Conservation (phyloP, 2,888 invertebrate species). For the Sylvicola cinctus region DNA sequence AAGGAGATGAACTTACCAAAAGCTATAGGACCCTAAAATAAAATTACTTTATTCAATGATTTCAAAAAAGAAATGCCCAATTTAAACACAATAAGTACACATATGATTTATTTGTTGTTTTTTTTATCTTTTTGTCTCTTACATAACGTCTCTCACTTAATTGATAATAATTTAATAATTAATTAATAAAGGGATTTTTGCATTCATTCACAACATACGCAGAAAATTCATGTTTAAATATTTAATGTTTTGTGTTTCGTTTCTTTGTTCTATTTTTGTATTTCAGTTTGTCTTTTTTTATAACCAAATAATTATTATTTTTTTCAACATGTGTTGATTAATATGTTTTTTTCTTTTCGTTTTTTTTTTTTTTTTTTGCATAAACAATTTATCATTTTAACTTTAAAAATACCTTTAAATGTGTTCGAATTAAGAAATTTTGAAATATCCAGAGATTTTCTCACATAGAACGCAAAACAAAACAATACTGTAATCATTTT, state of each 20-base stretch:
- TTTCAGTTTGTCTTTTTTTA: slow-evolving; percentile 1
- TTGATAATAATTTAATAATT: slow-evolving; percentile 2
- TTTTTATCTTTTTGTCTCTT: neutral
- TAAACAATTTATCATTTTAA: neutral
- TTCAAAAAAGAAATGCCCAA: slow-evolving; percentile 3
- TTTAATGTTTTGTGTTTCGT: no score
- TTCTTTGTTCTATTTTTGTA: neutral
- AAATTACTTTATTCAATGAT: neutral
- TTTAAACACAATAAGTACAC: slow-evolving; percentile 9
- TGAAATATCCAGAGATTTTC: no score
- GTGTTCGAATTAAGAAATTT: no score
- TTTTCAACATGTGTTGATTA: neutral
- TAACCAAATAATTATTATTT: neutral
- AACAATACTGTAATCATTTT: no score
- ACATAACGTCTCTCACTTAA: slow-evolving; percentile 1
- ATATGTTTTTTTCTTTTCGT: neutral
- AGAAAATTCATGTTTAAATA: no score
- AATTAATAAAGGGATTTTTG: neutral
- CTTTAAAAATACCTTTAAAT: no score
- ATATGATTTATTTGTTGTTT: slow-evolving; percentile 8
- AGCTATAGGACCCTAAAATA: no score
- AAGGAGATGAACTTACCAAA: no score
- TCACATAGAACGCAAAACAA: no score
- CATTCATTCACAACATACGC: no score
- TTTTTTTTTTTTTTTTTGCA: slow-evolving; percentile 1